These are phyloP conservation scores for Salvelinus namaycush DNA, from an alignment of 2,113 vertebrate genomes.

Conservation along the genomic window DNA sequence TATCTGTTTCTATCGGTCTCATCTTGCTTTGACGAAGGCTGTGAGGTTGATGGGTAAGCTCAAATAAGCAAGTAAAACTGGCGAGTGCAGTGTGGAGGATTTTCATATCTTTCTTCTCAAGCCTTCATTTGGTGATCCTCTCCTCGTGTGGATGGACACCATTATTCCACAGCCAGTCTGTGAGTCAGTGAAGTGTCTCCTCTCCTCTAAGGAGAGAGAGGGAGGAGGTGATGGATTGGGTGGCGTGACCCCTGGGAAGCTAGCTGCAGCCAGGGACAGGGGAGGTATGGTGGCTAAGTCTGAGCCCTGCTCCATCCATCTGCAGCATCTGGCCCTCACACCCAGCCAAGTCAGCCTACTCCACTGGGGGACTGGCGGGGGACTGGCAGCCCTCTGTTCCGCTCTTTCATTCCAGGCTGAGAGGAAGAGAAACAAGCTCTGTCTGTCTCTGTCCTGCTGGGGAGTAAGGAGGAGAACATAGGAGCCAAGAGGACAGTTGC, in stretches of 20 bases:
- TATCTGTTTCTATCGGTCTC: background rate
- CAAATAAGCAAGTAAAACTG: too few relatives aligned
- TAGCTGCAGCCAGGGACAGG: conserved; percentile 19
- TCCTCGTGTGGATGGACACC: too few relatives aligned
- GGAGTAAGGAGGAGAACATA: background rate
- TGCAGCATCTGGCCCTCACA: conserved; percentile 30
- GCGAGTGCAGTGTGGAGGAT: too few relatives aligned
- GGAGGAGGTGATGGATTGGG: conserved; percentile 1
- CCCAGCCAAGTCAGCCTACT: conserved; percentile 5
- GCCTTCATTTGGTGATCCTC: too few relatives aligned
- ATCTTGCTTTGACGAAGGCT: background rate
- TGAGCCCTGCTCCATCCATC: conserved; percentile 16
- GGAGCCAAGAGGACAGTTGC: background rate
- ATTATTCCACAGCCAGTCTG: too few relatives aligned
- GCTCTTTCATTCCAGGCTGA: conserved; percentile 3
- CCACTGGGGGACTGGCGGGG: conserved; percentile 7
- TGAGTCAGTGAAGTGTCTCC: too few relatives aligned
- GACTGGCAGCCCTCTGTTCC: conserved; percentile 15
- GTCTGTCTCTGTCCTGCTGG: conserved; percentile 18
- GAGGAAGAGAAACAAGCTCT: conserved; percentile 25
- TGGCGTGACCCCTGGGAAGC: background rate
- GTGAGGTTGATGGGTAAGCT: too few relatives aligned
- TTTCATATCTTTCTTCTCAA: too few relatives aligned
- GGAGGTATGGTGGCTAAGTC: conserved; percentile 1
- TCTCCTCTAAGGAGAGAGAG: background rate